A percentile compares a stretch with the other conserved stretches of the same genome.
These are phyloP conservation scores for Hoplias malabaricus DNA, from an alignment of 2,113 vertebrate genomes.

Conservation along the genomic window DNA sequence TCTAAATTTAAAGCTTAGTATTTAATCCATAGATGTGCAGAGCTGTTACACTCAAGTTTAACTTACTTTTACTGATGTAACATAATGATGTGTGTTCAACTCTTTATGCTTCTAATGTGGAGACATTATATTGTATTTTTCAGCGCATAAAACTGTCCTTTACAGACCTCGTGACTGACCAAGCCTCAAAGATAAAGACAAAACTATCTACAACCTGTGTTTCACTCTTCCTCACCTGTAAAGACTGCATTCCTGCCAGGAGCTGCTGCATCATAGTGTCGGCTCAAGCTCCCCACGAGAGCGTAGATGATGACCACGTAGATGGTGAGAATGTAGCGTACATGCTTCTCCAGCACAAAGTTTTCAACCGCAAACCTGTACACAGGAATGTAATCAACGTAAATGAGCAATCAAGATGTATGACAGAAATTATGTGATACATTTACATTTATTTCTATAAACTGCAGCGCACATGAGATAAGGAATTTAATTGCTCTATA, in stretches of 20 bases:
- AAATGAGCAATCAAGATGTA: no score
- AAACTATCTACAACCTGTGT: neutral
- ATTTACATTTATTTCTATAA: no score
- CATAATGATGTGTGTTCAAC: no score
- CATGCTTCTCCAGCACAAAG: slow-evolving; percentile 76
- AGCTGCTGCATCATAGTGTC: slow-evolving; percentile 54
- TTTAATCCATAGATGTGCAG: neutral
- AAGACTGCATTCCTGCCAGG: slow-evolving; percentile 66
- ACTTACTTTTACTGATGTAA: no score
- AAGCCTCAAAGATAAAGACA: no score
- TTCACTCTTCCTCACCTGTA: slow-evolving; percentile 72
- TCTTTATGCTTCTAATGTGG: no score
- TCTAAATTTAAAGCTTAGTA: neutral
- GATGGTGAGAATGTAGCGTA: slow-evolving; percentile 75
- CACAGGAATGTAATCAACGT: neutral
- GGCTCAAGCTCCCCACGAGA: slow-evolving; percentile 65
- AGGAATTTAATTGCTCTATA: no score
- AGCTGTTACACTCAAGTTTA: neutral
- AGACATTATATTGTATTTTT: no score
- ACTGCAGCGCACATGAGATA: no score
- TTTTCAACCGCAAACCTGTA: slow-evolving; percentile 80
- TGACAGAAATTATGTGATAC: no score
- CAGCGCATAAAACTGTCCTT: no score
- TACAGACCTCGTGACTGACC: no score
- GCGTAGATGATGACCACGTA: slow-evolving; percentile 77